Conservation (phyloP, 2,113 vertebrate genomes). For the Lepidothrix coronata region DNA sequence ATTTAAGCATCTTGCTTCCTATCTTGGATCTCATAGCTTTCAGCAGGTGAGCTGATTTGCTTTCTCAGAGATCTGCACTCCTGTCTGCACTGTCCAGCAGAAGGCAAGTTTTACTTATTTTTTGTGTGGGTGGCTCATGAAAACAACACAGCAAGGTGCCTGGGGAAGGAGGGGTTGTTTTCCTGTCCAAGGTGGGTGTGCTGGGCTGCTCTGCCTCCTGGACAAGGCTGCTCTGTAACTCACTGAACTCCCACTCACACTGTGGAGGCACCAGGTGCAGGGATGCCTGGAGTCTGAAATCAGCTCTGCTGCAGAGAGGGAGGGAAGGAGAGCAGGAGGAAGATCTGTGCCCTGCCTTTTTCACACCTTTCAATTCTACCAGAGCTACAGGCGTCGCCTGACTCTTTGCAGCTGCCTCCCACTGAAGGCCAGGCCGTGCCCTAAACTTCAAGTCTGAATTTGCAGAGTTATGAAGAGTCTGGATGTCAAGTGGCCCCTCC, state of each 20-base stretch:
- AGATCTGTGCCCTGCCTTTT: not conserved
- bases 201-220: not conserved
- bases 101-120: not conserved
- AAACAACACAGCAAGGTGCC: not conserved
- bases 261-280: not conserved
- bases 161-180: not conserved
- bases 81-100: not conserved
- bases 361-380: not conserved
- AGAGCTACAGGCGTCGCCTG: not conserved
- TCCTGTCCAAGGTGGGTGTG: not conserved
- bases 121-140: not conserved
- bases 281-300: not conserved
- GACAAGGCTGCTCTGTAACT: not conserved
- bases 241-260: not conserved
- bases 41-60: not conserved
- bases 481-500: slow-evolving; percentile 32
- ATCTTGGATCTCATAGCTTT: not conserved
- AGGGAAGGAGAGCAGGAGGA: not conserved
- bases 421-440: not conserved
- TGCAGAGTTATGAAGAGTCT: not conserved
- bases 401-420: slow-evolving; percentile 14
- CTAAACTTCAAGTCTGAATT: slow-evolving; percentile 8
- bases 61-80: not conserved
- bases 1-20: not conserved
- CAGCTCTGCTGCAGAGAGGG: not conserved